Percentiles rank a stretch among this genome's conserved stretches.
Conservation (phyloP, 30 jellyfish, hydroid and myxozoan species). For the Cassiopea andromeda region DNA sequence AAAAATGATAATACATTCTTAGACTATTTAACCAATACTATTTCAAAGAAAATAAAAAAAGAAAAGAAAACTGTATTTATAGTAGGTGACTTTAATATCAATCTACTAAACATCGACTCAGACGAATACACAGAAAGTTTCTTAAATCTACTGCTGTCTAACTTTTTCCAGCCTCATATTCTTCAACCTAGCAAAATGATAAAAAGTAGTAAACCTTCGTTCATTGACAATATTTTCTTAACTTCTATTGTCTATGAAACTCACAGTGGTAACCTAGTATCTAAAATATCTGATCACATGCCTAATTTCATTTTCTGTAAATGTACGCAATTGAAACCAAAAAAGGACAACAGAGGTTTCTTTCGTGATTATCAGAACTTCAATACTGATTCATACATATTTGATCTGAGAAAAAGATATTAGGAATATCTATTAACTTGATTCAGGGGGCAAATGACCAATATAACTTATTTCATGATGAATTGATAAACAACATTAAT, state of each 20-base stretch:
- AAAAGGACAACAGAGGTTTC: constrained; percentile 19
- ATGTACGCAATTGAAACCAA: constrained; percentile 19
- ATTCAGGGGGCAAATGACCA: constrained; percentile 48
- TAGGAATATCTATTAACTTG: neutral
- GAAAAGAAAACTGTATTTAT: constrained; percentile 35
- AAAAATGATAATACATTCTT: constrained; percentile 28
- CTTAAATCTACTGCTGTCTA: constrained; percentile 43
- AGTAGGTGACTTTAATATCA: constrained; percentile 51
- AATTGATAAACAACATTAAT: neutral
- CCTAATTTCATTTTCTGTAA: constrained; percentile 53
- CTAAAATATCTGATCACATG: constrained; percentile 49
- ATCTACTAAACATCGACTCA: constrained; percentile 40
- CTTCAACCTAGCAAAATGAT: constrained; percentile 40
- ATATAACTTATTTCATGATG: constrained; percentile 57
- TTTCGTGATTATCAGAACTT: constrained; percentile 47
- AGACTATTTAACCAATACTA: constrained; percentile 29
- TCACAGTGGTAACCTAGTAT: constrained; percentile 30
- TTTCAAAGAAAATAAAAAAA: constrained; percentile 20
- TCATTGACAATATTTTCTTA: constrained; percentile 41
- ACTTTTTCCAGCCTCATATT: constrained; percentile 56
- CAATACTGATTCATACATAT: constrained; percentile 16
- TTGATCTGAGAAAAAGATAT: constrained; percentile 29
- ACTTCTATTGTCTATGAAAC: constrained; percentile 36
- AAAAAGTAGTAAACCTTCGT: constrained; percentile 27
- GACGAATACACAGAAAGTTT: constrained; percentile 46